Base-by-base conservation (phyloP, 2,797 vertebrate species). In the Leptatherina wallacei region DNA sequence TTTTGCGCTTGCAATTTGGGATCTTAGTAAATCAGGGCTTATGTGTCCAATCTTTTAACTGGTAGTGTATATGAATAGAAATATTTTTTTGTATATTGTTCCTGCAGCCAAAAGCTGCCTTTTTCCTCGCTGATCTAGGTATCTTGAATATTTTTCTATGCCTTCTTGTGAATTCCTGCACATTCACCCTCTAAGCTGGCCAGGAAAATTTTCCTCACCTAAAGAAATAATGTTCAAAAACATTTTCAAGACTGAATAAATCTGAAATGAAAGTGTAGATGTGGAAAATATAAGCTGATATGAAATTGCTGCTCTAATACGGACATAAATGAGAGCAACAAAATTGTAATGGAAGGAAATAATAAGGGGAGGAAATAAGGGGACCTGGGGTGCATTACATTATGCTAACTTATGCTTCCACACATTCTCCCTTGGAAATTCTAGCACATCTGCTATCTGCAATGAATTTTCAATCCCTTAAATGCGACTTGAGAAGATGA, bases 191-290 rank as follows among this genome's bases (percentile, higher is more conserved):
- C 20, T 27, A 54, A 18, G 4, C 40, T 74, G 27, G 20, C 56
- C 24, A n/a, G 18, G 24, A 40, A 56, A 60, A n/a, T 40, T 38
- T 52, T 56, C 8, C 29, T 68, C 2, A 36, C 27, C 3, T 14
- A 1, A 30, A 38, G 4, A 18, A 16, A 60, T 76, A 59, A 10
- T 2, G 6, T 16, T 59, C 3, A 58, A 63, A 62, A 66, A 47
- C 6, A 52, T 13, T 33, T 49, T 8, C 9, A 2, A 24, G 3
- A 57, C 24, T 59, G 24, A 11, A 61, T 55, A 44, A 32, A 59
- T 54, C 13, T 52, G 40, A 66, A 74, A 54, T 76, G n/a, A 49
- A 63, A 64, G 54, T 64, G 30, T 35, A 16, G 20, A 62, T 75
- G 7, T 30, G 24, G 32, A 77, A 83, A 24, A 32, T 30, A 12